Conservation (phyloP, 2,888 invertebrate genomes). For the Apomyelois bistriatella region DNA sequence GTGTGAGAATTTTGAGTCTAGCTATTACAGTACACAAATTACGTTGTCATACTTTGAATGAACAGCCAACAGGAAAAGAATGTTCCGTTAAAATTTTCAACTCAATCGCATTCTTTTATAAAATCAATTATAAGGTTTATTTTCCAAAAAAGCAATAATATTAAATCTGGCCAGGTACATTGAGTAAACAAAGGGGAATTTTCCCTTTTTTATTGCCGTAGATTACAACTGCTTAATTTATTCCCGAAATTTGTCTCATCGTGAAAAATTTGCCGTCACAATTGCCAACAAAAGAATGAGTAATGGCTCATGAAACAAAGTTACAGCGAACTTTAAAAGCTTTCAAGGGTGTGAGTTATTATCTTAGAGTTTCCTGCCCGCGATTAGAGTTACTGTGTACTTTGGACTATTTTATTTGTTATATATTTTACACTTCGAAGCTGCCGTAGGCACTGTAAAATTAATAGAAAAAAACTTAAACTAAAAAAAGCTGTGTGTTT, state of each 20-base stretch:
- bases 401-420: conserved; percentile 9
- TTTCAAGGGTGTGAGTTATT: conserved; percentile 70
- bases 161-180: conserved; percentile 32
- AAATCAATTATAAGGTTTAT: neutral
- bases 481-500: too few relatives aligned
- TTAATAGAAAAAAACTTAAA: too few relatives aligned
- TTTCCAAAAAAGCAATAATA: conserved; percentile 12
- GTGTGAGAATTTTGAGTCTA: too few relatives aligned
- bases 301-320: conserved; percentile 74
- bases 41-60: too few relatives aligned
- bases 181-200: conserved; percentile 31
- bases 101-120: neutral
- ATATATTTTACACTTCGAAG: conserved; percentile 9
- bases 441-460: too few relatives aligned
- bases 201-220: conserved; percentile 62
- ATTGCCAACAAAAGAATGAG: conserved; percentile 77
- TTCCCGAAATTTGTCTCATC: conserved; percentile 77
- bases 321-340: conserved; percentile 42
- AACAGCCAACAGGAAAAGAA: too few relatives aligned
- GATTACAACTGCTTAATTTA: conserved; percentile 77
- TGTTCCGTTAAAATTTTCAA: too few relatives aligned
- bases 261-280: conserved; percentile 71
- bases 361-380: conserved; percentile 48
- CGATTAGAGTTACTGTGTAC: conserved; percentile 42
- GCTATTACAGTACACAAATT: too few relatives aligned